These are phyloP conservation scores for Dasypogon diadema DNA, from an alignment of 2,888 invertebrate species.

Conservation along the genomic window DNA sequence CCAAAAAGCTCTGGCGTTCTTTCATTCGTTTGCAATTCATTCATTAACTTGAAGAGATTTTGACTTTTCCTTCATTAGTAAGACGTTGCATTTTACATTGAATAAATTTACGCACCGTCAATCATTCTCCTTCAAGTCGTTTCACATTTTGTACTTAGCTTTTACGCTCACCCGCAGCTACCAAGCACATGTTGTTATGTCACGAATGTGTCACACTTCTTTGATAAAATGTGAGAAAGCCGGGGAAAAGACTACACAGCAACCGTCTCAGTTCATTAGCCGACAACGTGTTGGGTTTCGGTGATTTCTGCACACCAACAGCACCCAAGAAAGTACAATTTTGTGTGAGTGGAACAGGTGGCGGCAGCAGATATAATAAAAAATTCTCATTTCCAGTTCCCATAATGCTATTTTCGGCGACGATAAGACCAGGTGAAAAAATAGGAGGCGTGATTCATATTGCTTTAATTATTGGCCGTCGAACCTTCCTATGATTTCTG, in stretches of 20 bases:
- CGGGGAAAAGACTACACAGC: conserved; percentile 21
- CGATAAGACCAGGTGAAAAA: neutral
- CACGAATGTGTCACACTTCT: conserved; percentile 35
- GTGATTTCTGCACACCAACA: neutral
- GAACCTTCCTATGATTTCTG: conserved; percentile 31
- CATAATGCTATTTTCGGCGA: conserved; percentile 27
- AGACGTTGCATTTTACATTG: conserved; percentile 14
- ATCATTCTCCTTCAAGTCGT: conserved; percentile 8
- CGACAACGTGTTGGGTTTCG: neutral
- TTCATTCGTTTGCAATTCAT: neutral
- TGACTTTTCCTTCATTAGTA: conserved; percentile 24
- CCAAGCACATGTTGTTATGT: conserved; percentile 39
- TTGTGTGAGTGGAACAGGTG: conserved; percentile 32
- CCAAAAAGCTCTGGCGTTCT: neutral
- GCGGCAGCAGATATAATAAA: conserved; percentile 1
- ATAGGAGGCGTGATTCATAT: conserved; percentile 18
- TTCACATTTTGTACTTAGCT: neutral
- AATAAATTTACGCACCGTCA: conserved; percentile 26
- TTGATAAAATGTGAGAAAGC: conserved; percentile 26
- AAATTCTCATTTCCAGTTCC: neutral
- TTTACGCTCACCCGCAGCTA: neutral
- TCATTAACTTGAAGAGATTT: conserved; percentile 34
- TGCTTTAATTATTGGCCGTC: conserved; percentile 49
- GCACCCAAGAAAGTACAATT: neutral
- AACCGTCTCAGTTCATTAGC: conserved; percentile 41